Percentiles rank a stretch among this genome's conserved stretches.
Evolutionary conservation across 2,888 invertebrate species (phyloP).

Genomic region (Leucozona laternaria): DNA sequence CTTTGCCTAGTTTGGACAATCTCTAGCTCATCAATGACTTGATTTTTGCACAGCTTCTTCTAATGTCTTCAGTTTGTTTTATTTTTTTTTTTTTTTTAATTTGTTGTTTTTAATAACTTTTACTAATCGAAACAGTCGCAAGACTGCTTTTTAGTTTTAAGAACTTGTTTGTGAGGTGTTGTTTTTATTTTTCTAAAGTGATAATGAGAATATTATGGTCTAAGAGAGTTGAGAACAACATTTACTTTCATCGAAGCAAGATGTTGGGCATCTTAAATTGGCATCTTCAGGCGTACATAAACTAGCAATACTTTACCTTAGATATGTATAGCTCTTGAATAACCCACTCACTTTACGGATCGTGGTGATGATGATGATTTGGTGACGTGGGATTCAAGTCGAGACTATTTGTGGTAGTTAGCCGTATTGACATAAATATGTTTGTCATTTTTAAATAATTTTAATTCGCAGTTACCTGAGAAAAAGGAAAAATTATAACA

Average conservation of each 20-base stretch:
- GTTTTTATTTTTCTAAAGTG: background rate
- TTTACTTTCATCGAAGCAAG: constrained; percentile 65
- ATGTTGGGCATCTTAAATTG: constrained; percentile 40
- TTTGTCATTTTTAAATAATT: too few relatives aligned
- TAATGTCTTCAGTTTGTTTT: constrained; percentile 42
- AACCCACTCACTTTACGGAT: constrained; percentile 1
- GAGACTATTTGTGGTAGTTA: background rate
- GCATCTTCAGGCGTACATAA: background rate
- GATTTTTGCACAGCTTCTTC: constrained; percentile 46
- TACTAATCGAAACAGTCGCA: constrained; percentile 50
- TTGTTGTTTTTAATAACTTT: constrained; percentile 58
- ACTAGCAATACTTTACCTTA: background rate
- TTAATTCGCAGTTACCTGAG: too few relatives aligned
- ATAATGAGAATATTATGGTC: constrained; percentile 32
- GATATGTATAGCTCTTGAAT: background rate
- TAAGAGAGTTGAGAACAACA: constrained; percentile 40
- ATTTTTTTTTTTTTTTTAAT: background rate
- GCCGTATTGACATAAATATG: background rate
- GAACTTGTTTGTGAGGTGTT: constrained; percentile 31
- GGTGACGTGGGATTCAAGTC: background rate
- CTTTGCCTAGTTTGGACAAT: constrained; percentile 28
- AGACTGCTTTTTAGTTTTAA: constrained; percentile 26
- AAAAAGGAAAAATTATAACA: too few relatives aligned
- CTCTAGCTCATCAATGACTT: constrained; percentile 41
- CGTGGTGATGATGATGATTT: background rate